Evolutionary conservation across 2,888 invertebrate species (phyloP), one percentile per base, ranked within the genome.

Genomic region (Diplazon laetatorius): DNA sequence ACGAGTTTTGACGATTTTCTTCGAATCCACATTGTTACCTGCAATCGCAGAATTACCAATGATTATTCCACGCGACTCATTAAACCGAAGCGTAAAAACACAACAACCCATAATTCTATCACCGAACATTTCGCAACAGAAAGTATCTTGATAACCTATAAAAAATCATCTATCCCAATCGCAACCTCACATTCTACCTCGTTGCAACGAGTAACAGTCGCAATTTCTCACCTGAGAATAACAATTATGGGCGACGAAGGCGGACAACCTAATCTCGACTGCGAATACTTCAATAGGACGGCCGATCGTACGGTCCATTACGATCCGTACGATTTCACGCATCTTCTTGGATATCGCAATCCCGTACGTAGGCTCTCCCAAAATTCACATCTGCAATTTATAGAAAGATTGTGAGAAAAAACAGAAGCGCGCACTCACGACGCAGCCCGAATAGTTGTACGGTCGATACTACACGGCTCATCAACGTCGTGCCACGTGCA

Each of bases 1-100:
- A 82, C 86, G 68, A 82, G 72, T 76, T 83, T 82, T 82, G 83
- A 84, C 71, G 84, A 77, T 76, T 74, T 85, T 80, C 85, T 84
- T 70, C 84, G 81, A 69, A 85, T 87, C 87, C 85, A 86, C 82
- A 87, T 87, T 85, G 84, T 85, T 84, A 85, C 85, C 89, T 89
- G 62, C 6, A 83, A 83, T 35, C 16, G 65, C 30, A 30, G 6
- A 30, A 6, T 30, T 30, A 30, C n/a, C n/a, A n/a, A n/a, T n/a
- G n/a, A n/a, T n/a, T n/a, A n/a, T n/a, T n/a, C n/a, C n/a, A n/a
- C n/a, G n/a, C n/a, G n/a, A n/a, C n/a, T n/a, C n/a, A n/a, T n/a
- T n/a, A n/a, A n/a, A n/a, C n/a, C n/a, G n/a, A n/a, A n/a, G n/a
- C n/a, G n/a, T n/a, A n/a, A n/a, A n/a, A n/a, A n/a, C n/a, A n/a